Evolutionary conservation across 2,888 invertebrate species (phyloP), one percentile per base, ranked within the genome.

Genomic region (Drosophila algonquin): DNA sequence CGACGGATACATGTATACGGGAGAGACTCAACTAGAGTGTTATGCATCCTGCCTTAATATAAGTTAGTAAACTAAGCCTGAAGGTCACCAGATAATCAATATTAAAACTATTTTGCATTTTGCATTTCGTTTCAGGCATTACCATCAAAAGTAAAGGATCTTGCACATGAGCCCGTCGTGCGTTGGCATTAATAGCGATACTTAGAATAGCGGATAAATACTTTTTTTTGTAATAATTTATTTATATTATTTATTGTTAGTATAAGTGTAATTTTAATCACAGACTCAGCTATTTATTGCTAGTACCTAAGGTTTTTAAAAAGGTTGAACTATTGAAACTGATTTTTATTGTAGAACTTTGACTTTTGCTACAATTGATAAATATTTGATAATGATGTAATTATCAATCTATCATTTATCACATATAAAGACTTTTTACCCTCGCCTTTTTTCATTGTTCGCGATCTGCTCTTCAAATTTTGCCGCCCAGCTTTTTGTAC

Each of bases 1-100:
- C 16, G 91, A 91, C 77, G 91, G 91, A 51, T 91, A 90, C 59
- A 91, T 91, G 92, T 91, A 91, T 62, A 92, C 92, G 7, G 92
- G 91, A 54, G 91, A 91, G 68, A 79, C 91, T 1, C 91, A 91
- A 72, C 82, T 91, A 73, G 87, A 91, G 76, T 91, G 91, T 50
- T 91, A 91, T 77, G 89, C 91, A 9, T 87, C 91, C 9, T 91
- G 91, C 73, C 77, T 91, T 57, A 90, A 90, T 67, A 92, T 91
- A 73, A 91, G 91, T 91, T 71, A 85, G 89, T 80, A 32, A 3
- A 8, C 30, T 18, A 9, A 18, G 12, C 14, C 0, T 4, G 16
- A n/a, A 35, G 0, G 40, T 9, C 5, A 8, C 7, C 47, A 14
- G 8, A 14, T 24, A 14, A 12, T 53, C 40, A 14, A 14, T 40